Conservation (phyloP, 2,113 vertebrate genomes). For the Morone saxatilis region DNA sequence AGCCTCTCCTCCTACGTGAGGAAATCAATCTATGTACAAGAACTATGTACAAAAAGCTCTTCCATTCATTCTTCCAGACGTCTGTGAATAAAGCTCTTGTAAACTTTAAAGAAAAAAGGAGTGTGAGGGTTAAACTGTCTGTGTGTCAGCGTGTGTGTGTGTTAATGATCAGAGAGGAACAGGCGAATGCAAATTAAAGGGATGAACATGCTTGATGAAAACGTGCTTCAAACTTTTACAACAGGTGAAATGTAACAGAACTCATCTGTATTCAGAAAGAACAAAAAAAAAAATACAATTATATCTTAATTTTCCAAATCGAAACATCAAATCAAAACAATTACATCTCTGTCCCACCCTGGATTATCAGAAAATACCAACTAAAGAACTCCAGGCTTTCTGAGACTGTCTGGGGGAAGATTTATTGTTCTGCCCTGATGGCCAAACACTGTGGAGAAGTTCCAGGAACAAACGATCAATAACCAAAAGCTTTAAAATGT, state of each 20-base stretch:
- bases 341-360: no score
- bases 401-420: not conserved
- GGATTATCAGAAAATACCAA: not conserved
- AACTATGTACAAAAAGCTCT: slow-evolving; percentile 93
- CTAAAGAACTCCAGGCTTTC: not conserved
- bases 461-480: not conserved
- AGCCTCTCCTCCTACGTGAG: slow-evolving; percentile 78
- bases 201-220: slow-evolving; percentile 5
- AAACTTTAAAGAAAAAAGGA: slow-evolving; percentile 73
- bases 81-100: slow-evolving; percentile 92
- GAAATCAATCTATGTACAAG: slow-evolving; percentile 90
- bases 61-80: slow-evolving; percentile 86
- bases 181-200: not conserved
- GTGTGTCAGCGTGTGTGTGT: slow-evolving; percentile 29
- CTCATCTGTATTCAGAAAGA: not conserved
- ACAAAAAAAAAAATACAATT: not conserved
- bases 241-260: not conserved
- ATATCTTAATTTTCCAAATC: not conserved
- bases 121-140: slow-evolving; percentile 82
- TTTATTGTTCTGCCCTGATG: not conserved
- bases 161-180: slow-evolving; percentile 11
- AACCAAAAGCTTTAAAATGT: not conserved
- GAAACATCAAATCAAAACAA: not conserved
- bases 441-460: not conserved
- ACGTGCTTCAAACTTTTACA: not conserved